Conservation (phyloP, 2,888 invertebrate species). For the Platynereis dumerilii region DNA sequence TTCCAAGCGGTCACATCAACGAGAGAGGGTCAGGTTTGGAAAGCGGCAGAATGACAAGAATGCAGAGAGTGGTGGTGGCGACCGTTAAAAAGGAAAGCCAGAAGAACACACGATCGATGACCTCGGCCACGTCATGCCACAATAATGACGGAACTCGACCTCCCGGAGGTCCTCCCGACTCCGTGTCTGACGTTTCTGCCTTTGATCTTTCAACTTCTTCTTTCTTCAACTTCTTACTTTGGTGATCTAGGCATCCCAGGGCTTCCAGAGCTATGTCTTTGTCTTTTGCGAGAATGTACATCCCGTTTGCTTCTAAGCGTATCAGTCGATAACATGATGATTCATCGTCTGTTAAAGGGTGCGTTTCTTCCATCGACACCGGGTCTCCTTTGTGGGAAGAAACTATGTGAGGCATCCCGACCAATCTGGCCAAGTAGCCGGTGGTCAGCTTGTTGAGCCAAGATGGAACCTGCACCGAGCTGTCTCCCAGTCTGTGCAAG, state of each 20-base stretch:
- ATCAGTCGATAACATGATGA: slow-evolving; percentile 23
- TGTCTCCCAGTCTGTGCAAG: slow-evolving; percentile 24
- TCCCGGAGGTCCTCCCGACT: background rate
- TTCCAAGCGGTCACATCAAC: slow-evolving; percentile 9
- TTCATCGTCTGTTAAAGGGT: slow-evolving; percentile 11
- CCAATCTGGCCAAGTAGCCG: slow-evolving; percentile 25
- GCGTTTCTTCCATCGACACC: slow-evolving; percentile 14
- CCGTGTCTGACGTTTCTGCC: slow-evolving; percentile 10
- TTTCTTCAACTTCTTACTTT: slow-evolving; percentile 14
- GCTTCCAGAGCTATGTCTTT: slow-evolving; percentile 15
- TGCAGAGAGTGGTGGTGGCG: slow-evolving; percentile 21
- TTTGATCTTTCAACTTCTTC: slow-evolving; percentile 21
- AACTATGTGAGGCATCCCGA: slow-evolving; percentile 25
- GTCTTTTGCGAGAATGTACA: slow-evolving; percentile 25
- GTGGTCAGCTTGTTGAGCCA: slow-evolving; percentile 25
- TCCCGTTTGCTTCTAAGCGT: slow-evolving; percentile 23
- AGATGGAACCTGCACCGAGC: slow-evolving; percentile 18
- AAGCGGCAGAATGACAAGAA: slow-evolving; percentile 25
- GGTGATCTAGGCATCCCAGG: no score
- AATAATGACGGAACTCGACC: slow-evolving; percentile 9
- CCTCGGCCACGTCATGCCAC: slow-evolving; percentile 29
- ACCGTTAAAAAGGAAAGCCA: slow-evolving; percentile 26
- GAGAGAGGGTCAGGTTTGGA: slow-evolving; percentile 27
- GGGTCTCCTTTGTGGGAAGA: slow-evolving; percentile 8
- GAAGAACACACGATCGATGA: slow-evolving; percentile 28